Evolutionary conservation across 2,888 invertebrate genomes (phyloP), one percentile per base, ranked within the genome.

Genomic region (Resseliella maxima): DNA sequence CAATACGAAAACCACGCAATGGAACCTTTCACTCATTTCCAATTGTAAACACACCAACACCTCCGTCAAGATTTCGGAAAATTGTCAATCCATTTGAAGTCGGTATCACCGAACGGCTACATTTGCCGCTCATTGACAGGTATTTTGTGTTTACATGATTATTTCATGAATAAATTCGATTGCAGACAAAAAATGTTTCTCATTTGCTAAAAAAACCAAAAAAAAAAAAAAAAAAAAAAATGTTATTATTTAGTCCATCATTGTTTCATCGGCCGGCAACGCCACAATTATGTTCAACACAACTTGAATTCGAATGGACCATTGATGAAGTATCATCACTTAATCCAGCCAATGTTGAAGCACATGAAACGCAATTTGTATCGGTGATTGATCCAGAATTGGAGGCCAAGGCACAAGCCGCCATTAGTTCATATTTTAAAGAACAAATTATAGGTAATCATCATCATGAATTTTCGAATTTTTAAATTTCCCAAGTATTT

Each of bases 91-190:
- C 94, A 8, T 94, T 94, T 88, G 94, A 94, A 87, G 90, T 92
- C 0, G 93, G 93, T 38, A 89, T 94, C 86, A 91, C 92, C 0
- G 94, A 93, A 85, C 92, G 93, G 87, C 89, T 94, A 36, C 94
- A 94, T 90, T 90, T 93, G 86, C 93, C 94, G 59, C 91, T 91
- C 41, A 91, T 95, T 89, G 95, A 94, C 90, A 95, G 95, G 94
- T 94, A 90, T n/a, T n/a, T n/a, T n/a, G n/a, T n/a, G n/a, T n/a
- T 90, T 41, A 83, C 21, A 45, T 31, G 1, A 46, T 21, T 50
- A 50, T 12, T 85, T 18, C 27, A 31, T 59, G 50, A 36, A n/a
- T n/a, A 85, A 15, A 31, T 12, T 85, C 35, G 35, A 24, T 50
- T n/a, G 21, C 38, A 31, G 41, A 41, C 5, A 41, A 41, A 41